phyloP scores from a whole-genome alignment of 2,888 invertebrate species.

The Elmis aenea region DNA sequence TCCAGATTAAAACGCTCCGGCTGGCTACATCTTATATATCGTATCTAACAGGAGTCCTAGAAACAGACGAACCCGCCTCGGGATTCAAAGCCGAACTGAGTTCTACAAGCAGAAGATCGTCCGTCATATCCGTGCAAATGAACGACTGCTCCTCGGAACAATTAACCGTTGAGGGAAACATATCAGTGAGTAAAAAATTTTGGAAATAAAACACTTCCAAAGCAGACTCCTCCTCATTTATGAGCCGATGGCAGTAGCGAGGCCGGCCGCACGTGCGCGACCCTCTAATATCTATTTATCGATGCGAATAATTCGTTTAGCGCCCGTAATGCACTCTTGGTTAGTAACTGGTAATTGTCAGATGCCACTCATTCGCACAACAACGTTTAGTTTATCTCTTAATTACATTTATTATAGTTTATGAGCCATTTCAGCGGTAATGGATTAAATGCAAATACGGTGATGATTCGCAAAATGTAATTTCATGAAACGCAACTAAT shows the following conservation, averaged over 20 bases:
- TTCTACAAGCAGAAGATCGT: constrained; percentile 37
- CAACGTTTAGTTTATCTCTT: too few relatives aligned
- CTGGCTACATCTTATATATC: constrained; percentile 90
- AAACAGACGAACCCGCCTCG: constrained; percentile 77
- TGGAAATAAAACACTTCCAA: too few relatives aligned
- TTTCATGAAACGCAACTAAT: too few relatives aligned
- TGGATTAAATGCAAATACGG: too few relatives aligned
- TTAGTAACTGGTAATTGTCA: too few relatives aligned
- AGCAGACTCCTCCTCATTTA: too few relatives aligned
- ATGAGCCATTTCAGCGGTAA: too few relatives aligned
- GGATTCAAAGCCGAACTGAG: constrained; percentile 85
- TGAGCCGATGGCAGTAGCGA: too few relatives aligned
- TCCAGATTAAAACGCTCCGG: constrained; percentile 88
- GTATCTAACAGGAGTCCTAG: constrained; percentile 84
- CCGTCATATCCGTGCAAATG: constrained; percentile 32
- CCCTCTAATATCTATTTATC: constrained; percentile 14
- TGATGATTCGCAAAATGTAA: too few relatives aligned
- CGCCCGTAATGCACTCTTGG: too few relatives aligned
- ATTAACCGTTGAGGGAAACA: constrained; percentile 35
- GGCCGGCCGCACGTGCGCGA: constrained; percentile 7
- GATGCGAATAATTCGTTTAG: constrained; percentile 15
- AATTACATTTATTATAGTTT: too few relatives aligned
- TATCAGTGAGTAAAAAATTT: constrained; percentile 34
- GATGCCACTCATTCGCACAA: too few relatives aligned
- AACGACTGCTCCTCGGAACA: constrained; percentile 36